These are phyloP conservation scores for Sylvilagus floridanus DNA, from an alignment of 2,797 vertebrate genomes.

Conservation along the genomic window DNA sequence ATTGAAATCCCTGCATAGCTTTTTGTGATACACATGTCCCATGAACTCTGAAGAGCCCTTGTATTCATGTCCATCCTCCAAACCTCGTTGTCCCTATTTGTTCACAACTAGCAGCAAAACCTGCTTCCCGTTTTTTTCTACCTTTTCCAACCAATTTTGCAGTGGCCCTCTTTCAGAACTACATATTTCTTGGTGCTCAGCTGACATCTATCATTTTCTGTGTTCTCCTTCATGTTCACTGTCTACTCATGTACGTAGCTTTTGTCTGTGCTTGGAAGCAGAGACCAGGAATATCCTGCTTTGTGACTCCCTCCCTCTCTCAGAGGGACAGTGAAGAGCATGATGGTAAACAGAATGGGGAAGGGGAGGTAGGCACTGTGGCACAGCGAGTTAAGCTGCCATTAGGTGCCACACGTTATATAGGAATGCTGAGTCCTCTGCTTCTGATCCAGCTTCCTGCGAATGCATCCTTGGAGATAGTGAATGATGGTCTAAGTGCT, in stretches of 20 bases:
- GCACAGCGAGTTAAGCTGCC: too few relatives aligned
- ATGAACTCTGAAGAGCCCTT: too few relatives aligned
- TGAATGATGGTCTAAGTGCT: too few relatives aligned
- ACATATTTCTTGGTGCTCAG: not conserved
- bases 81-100: not conserved
- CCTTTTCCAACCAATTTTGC: not conserved
- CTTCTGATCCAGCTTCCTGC: too few relatives aligned
- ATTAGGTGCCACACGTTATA: too few relatives aligned
- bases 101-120: not conserved
- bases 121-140: not conserved
- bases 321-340: not conserved
- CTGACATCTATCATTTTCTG: not conserved
- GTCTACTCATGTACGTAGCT: not conserved
- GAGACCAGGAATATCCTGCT: not conserved
- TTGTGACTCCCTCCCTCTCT: not conserved
- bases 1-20: too few relatives aligned
- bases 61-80: not conserved
- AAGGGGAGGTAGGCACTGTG: too few relatives aligned
- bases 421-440: too few relatives aligned
- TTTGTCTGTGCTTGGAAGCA: not conserved
- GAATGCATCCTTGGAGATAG: too few relatives aligned
- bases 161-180: not conserved
- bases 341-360: not conserved
- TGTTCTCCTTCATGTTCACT: not conserved
- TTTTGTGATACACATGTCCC: too few relatives aligned